Conservation (phyloP, 2,888 invertebrate species). For the Eilema depressum region DNA sequence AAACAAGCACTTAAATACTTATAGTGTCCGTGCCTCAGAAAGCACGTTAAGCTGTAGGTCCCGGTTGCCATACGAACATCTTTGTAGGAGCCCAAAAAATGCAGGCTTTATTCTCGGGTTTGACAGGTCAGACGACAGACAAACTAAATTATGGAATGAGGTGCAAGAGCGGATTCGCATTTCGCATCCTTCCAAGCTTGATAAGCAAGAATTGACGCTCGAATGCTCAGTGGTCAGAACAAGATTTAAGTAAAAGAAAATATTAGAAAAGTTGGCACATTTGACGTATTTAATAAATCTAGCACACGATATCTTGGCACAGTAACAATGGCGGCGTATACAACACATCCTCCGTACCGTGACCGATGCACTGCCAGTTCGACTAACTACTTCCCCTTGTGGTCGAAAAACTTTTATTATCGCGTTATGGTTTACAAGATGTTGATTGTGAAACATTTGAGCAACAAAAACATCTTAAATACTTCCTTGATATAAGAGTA, state of each 20-base stretch:
- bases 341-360: slow-evolving; percentile 62
- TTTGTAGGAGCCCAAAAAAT: neutral
- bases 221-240: too few relatives aligned
- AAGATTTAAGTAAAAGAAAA: neutral
- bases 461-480: neutral
- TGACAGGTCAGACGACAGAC: too few relatives aligned
- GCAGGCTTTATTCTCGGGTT: too few relatives aligned
- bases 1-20: neutral
- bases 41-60: neutral
- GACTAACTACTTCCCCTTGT: slow-evolving; percentile 64
- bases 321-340: slow-evolving; percentile 59
- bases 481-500: neutral
- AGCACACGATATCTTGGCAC: slow-evolving; percentile 11
- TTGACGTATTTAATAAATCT: slow-evolving; percentile 26
- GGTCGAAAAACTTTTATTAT: slow-evolving; percentile 28
- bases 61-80: neutral
- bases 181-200: too few relatives aligned
- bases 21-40: neutral
- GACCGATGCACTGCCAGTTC: slow-evolving; percentile 59
- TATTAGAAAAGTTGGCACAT: neutral
- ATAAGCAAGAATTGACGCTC: too few relatives aligned
- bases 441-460: neutral
- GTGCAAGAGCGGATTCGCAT: too few relatives aligned
- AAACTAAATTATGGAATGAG: too few relatives aligned
- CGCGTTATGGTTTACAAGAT: slow-evolving; percentile 6